Percentiles rank a stretch among this genome's conserved stretches.
Evolutionary conservation across 2,113 vertebrate species (phyloP).

Genomic region (Microtus ochrogaster): DNA sequence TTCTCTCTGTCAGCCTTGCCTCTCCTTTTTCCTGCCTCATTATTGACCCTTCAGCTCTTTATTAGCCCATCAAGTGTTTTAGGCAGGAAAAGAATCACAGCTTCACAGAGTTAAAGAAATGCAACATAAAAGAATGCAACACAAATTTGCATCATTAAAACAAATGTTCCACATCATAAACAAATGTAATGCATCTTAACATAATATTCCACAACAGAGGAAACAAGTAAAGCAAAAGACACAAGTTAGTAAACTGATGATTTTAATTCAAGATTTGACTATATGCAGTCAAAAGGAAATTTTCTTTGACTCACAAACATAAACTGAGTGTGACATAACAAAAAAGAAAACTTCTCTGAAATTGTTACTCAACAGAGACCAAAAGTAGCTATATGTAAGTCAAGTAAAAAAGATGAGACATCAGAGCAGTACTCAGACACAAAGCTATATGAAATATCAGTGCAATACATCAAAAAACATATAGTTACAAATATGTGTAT

Average conservation of each 20-base stretch:
- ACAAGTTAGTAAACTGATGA: neutral
- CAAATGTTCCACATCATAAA: too few species aligned
- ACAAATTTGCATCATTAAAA: too few species aligned
- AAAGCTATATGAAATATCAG: neutral
- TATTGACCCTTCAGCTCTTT: too few species aligned
- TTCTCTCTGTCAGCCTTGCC: too few species aligned
- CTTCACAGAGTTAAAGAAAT: too few species aligned
- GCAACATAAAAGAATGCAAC: too few species aligned
- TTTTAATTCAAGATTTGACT: neutral
- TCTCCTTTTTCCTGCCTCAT: too few species aligned
- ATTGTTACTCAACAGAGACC: rapidly evolving
- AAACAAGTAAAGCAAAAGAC: neutral
- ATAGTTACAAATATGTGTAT: neutral
- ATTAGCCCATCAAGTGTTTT: too few species aligned
- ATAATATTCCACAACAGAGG: neutral
- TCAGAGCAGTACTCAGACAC: neutral
- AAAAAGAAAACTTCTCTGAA: neutral
- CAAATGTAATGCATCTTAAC: too few species aligned
- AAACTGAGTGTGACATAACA: too few species aligned
- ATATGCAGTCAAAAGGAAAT: neutral
- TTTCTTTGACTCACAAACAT: neutral
- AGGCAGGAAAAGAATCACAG: too few species aligned
- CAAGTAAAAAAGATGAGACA: neutral
- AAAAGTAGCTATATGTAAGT: neutral
- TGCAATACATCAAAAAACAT: neutral